Evolutionary conservation across 2,113 vertebrate species (phyloP), one percentile per base, ranked within the genome.

Genomic region (Phoxinus phoxinus): DNA sequence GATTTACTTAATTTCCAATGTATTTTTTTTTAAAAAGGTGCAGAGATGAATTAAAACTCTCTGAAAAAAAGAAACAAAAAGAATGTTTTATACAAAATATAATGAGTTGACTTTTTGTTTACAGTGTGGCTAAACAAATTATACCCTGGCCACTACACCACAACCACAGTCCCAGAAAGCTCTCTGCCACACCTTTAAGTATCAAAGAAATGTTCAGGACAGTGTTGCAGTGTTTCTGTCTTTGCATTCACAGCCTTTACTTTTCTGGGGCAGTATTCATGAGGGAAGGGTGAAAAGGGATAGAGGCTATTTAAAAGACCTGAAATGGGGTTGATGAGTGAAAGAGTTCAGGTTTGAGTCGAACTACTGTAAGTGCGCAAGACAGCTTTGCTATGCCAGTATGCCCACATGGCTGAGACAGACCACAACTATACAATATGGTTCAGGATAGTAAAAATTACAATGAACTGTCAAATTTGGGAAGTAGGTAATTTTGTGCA

Each of bases 261-360:
- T 11, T 85, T 83, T 85, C 76, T 88, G 82, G 79, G 85, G 25
- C 79, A 88, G 27, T 37, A 65, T 78, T 85, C 84, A 63, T 35
- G 53, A 83, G 79, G 87, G 72, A 83, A 27, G 46, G 74, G 79
- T 77, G 37, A 59, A 83, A 87, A 83, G 61, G 37, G 79, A 76
- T 69, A 37, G 53, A 58, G 46, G 56, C 72, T 85, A 88, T 88
- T 88, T 72, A 72, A 63, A 19, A 80, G n/a, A 25, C 8, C 32
- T 85, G 35, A 85, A 85, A 83, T 3, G 0, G 10, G 84, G 75
- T 48, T 56, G 35, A 78, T 25, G 13, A 85, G 80, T 58, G 56
- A 83, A 85, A 69, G 27, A 15, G 35, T 58, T 85, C 83, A 76
- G 51, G n/a, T 72, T 79, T 46, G 41, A 56, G 74, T 23, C 11